Evolutionary conservation across 2,888 invertebrate genomes (phyloP).

Genomic region (Exephanes ischioxanthus): DNA sequence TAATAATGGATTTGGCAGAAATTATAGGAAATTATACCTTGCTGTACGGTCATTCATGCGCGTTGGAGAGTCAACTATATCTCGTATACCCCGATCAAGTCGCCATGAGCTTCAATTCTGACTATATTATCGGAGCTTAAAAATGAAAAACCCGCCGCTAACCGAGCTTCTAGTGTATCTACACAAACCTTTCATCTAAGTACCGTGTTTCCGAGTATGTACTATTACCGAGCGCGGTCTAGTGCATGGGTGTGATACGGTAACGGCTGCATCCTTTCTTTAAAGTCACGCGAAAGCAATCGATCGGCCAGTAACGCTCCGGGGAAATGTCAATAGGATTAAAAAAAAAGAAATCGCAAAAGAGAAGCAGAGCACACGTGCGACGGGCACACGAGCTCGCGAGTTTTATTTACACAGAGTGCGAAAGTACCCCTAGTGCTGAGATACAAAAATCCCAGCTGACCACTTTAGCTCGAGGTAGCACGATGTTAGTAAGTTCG

Average conservation of each 20-base stretch:
- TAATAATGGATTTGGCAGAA: background rate
- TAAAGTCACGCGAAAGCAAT: slow-evolving; percentile 45
- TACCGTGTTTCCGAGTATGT: slow-evolving; percentile 10
- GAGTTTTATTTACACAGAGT: slow-evolving; percentile 67
- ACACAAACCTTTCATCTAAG: slow-evolving; percentile 6
- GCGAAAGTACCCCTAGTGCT: slow-evolving; percentile 44
- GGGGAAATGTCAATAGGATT: slow-evolving; percentile 23
- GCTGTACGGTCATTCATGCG: background rate
- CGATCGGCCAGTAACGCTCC: slow-evolving; percentile 45
- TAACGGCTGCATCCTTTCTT: slow-evolving; percentile 47
- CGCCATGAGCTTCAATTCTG: background rate
- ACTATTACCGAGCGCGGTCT: slow-evolving; percentile 13
- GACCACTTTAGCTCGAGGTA: background rate
- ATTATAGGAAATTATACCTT: background rate
- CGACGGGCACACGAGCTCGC: slow-evolving; percentile 33
- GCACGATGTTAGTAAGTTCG: background rate
- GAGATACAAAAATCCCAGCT: background rate
- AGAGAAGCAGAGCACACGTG: slow-evolving; percentile 12
- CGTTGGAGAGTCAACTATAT: background rate
- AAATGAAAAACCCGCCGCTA: background rate
- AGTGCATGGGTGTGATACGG: slow-evolving; percentile 26
- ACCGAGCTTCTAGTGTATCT: slow-evolving; percentile 21
- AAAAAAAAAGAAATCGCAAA: slow-evolving; percentile 1
- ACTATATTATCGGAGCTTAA: background rate
- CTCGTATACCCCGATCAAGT: background rate